Evolutionary conservation across 2,113 vertebrate species (phyloP).

Genomic region (Pelecanoides urinatrix): DNA sequence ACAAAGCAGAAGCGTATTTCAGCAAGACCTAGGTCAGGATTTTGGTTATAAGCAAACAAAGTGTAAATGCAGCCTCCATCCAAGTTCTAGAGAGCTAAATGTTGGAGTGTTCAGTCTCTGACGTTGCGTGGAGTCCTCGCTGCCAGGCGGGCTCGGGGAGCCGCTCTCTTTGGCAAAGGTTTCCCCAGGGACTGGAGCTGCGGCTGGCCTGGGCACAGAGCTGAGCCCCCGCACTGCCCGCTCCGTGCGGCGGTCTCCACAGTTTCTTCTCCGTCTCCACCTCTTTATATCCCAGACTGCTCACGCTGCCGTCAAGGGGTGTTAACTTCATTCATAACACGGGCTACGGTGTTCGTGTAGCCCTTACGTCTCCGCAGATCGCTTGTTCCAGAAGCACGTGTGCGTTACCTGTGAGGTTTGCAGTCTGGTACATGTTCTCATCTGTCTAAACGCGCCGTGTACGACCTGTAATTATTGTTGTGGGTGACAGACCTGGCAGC

Average conservation of each 20-base stretch:
- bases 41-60: neutral
- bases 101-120: neutral
- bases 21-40: neutral
- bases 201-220: neutral
- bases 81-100: neutral
- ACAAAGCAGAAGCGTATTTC: neutral
- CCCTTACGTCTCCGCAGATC: fast-evolving
- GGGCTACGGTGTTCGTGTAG: fast-evolving
- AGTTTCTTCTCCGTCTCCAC: neutral
- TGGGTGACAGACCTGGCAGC: neutral
- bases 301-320: neutral
- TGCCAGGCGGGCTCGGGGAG: fast-evolving
- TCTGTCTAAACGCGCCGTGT: fast-evolving
- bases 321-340: fast-evolving
- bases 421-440: neutral
- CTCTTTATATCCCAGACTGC: neutral
- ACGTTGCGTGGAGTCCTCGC: fast-evolving
- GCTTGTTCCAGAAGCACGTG: fast-evolving
- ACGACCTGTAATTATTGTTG: fast-evolving
- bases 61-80: neutral
- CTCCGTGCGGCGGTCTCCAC: fast-evolving
- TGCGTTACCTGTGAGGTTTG: neutral
- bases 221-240: neutral
- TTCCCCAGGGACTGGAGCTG: neutral
- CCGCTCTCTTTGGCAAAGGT: fast-evolving